Percentiles rank a stretch among this genome's conserved stretches.
phyloP scores from a whole-genome alignment of 2,888 invertebrate genomes.

The Diplolepis rosae region DNA sequence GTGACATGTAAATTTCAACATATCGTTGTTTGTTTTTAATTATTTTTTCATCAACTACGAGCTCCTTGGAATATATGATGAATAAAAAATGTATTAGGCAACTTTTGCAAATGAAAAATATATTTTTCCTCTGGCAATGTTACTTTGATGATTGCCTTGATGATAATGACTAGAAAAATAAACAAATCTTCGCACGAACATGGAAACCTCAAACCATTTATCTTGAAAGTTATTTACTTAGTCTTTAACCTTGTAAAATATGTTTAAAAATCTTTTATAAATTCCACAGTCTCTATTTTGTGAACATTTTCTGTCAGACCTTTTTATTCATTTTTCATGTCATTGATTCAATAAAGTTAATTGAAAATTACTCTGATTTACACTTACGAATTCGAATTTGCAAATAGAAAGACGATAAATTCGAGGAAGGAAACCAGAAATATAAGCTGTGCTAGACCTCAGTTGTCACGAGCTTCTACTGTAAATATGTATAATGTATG shows the following conservation, averaged over 20 bases:
- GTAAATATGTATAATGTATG: neutral
- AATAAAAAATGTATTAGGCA: neutral
- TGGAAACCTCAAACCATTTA: no score
- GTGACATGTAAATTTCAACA: neutral
- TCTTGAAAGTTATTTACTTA: no score
- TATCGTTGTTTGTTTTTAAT: neutral
- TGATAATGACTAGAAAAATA: neutral
- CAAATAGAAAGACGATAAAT: neutral
- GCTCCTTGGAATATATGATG: neutral
- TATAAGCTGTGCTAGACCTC: neutral
- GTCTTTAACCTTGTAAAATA: no score
- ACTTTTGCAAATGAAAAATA: neutral
- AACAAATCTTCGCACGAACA: neutral
- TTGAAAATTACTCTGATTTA: no score
- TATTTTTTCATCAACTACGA: neutral
- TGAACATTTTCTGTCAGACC: no score
- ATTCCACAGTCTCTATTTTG: no score
- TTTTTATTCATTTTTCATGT: no score
- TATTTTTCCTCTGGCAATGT: conserved; percentile 18
- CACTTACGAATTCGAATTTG: no score
- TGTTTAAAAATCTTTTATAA: no score
- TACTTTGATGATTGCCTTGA: conserved; percentile 1
- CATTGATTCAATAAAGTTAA: no score
- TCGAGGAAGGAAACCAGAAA: neutral
- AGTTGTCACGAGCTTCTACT: neutral